phyloP scores from a whole-genome alignment of 2,888 invertebrate genomes.

The Coelopa pilipes region DNA sequence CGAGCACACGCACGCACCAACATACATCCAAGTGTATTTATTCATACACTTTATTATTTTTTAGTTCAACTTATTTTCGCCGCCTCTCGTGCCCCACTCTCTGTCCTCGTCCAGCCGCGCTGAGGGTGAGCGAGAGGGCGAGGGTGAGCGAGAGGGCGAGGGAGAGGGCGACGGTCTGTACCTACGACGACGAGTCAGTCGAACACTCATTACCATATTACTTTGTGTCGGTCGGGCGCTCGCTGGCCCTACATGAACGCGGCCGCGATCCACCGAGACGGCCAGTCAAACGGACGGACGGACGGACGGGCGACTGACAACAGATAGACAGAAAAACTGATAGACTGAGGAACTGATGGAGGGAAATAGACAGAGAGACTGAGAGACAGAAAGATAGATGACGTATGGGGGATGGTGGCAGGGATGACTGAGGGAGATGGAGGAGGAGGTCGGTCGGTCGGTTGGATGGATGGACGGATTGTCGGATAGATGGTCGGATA shows the following conservation, averaged over 20 bases:
- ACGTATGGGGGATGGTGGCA: constrained; percentile 22
- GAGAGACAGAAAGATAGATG: not conserved
- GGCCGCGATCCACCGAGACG: not conserved
- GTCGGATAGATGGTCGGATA: not conserved
- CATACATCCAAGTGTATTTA: constrained; percentile 17
- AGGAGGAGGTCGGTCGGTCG: too few species aligned
- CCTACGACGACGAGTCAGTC: constrained; percentile 13
- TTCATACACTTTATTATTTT: constrained; percentile 42
- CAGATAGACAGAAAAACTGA: not conserved
- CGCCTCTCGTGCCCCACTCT: not conserved
- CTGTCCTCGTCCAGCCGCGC: too few species aligned
- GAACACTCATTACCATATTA: constrained; percentile 28
- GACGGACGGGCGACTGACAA: too few species aligned
- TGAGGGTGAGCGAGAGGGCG: too few species aligned
- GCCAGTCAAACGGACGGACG: not conserved
- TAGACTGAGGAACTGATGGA: not conserved
- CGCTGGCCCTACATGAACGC: not conserved
- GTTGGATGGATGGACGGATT: too few species aligned
- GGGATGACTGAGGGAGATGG: not conserved
- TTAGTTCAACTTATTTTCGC: constrained; percentile 45
- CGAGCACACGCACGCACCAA: too few species aligned
- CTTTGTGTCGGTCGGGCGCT: constrained; percentile 19
- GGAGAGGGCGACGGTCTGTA: not conserved
- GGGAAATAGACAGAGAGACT: not conserved
- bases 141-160: too few species aligned